Evolutionary conservation across 2,797 vertebrate species (phyloP), one percentile per base, ranked within the genome.

Genomic region (Anguilla megastoma): DNA sequence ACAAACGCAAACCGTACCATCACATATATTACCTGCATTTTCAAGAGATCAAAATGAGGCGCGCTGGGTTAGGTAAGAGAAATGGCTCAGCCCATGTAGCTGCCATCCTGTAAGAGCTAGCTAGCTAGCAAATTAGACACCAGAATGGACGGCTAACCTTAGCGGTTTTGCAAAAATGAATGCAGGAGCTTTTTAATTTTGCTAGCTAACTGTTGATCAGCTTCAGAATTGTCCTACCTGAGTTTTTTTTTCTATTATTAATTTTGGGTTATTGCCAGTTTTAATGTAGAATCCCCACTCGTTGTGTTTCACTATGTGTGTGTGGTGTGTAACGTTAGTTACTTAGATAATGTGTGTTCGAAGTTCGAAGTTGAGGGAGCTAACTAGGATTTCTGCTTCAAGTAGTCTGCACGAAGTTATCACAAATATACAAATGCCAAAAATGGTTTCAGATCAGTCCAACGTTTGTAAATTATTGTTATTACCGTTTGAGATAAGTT

Each of bases 31-130:
- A 16, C 24, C 18, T 48, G 10, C 27, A 7, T 5, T 30, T 48
- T 52, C 1, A 76, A 85, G 54, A 27, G 27, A 36, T 87, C 56
- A 92, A 87, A 56, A 97, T 97, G 96, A 95, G 96, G 87, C 96
- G 96, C 84, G 90, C 94, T 8, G 96, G 94, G 88, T 87, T 96
- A 86, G 95, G 96, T 97, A 91, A 94, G 95, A 90, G 45, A 89
- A 63, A 10, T 21, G 24, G 8, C n/a, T 52, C 5, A 16, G 2
- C 16, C 16, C 0, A 16, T 85, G 45, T 0, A 52, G 9, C 86
- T 36, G 12, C 27, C 21, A 10, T 45, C 7, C 45, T 52, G 21
- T 6, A 30, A 60, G 33, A 45, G 86, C 69, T 56, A 45, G 52
- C 16, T 79, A 87, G 76, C 12, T 58, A 63, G 24, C 18, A 24